Conservation (phyloP, 1,140 invertebrate species). For the Pogonomyrmex californicus region DNA sequence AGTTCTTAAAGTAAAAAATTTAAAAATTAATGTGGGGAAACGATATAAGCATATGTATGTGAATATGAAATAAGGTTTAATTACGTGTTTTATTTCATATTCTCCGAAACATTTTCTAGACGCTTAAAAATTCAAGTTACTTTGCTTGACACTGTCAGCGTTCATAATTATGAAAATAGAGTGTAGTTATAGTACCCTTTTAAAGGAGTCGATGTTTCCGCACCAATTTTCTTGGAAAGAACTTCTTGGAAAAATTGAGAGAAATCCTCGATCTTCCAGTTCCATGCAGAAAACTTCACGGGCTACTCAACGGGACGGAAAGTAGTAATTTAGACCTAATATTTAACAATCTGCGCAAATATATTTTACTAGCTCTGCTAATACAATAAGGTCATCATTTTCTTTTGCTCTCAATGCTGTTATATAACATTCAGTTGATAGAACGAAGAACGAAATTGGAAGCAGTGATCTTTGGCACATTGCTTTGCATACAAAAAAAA, state of each 20-base stretch:
- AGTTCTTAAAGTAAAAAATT: not conserved
- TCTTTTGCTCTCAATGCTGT: slow-evolving; percentile 15
- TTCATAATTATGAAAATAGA: slow-evolving; percentile 63
- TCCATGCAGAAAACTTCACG: slow-evolving; percentile 54
- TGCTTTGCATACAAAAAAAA: not conserved
- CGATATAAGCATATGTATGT: not conserved
- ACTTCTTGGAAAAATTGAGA: slow-evolving; percentile 60
- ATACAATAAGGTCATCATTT: slow-evolving; percentile 62
- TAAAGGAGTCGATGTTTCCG: slow-evolving; percentile 62
- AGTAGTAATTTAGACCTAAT: slow-evolving; percentile 65
- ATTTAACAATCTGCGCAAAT: slow-evolving; percentile 64
- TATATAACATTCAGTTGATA: slow-evolving; percentile 36
- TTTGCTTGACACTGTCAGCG: slow-evolving; percentile 15
- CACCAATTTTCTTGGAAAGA: slow-evolving; percentile 62
- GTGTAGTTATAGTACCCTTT: slow-evolving; percentile 55
- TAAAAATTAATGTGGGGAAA: not conserved
- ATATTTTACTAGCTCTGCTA: slow-evolving; percentile 56
- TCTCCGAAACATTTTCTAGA: not conserved
- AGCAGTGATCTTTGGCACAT: slow-evolving; percentile 34
- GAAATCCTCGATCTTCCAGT: slow-evolving; percentile 57
- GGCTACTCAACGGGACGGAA: slow-evolving; percentile 58
- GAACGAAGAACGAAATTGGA: slow-evolving; percentile 21
- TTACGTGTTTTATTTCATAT: slow-evolving; percentile 5
- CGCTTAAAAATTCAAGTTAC: slow-evolving; percentile 41
- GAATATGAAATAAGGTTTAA: not conserved